Conservation (phyloP, 92 coral and sea anemone genomes). For the Muricea muricata region DNA sequence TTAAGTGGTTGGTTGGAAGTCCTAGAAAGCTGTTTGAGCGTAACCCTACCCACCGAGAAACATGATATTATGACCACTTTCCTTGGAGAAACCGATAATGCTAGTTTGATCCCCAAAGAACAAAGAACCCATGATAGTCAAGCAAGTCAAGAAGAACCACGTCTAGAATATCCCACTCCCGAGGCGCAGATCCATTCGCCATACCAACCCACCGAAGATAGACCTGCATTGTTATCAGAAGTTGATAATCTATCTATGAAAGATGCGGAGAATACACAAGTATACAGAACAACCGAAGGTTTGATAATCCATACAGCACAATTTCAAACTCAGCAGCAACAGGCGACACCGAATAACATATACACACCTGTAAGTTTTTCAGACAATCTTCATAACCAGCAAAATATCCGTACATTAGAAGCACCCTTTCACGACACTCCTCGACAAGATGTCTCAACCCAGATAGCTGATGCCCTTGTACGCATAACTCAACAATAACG, state of each 20-base stretch:
- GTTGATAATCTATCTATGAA: neutral
- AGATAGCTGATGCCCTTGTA: constrained; percentile 54
- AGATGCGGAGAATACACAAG: too few species aligned
- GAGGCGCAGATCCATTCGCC: neutral
- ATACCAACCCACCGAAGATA: neutral
- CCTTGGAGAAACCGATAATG: neutral
- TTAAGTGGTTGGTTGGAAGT: too few species aligned
- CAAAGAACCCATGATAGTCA: neutral
- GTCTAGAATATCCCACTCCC: neutral
- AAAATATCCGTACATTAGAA: neutral
- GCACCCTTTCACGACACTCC: neutral
- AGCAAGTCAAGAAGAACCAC: neutral
- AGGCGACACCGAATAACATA: neutral
- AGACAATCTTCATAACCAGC: neutral
- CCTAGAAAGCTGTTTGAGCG: too few species aligned
- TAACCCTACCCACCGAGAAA: neutral
- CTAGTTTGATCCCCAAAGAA: neutral
- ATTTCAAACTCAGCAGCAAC: neutral
- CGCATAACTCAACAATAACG: constrained; percentile 60
- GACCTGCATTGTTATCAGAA: neutral
- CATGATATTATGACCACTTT: neutral
- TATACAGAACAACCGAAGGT: neutral
- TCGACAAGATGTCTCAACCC: constrained; percentile 7
- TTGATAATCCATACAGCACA: neutral
- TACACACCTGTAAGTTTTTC: neutral